phyloP scores from a whole-genome alignment of 2,888 invertebrate species.

The Cetonia aurata region DNA sequence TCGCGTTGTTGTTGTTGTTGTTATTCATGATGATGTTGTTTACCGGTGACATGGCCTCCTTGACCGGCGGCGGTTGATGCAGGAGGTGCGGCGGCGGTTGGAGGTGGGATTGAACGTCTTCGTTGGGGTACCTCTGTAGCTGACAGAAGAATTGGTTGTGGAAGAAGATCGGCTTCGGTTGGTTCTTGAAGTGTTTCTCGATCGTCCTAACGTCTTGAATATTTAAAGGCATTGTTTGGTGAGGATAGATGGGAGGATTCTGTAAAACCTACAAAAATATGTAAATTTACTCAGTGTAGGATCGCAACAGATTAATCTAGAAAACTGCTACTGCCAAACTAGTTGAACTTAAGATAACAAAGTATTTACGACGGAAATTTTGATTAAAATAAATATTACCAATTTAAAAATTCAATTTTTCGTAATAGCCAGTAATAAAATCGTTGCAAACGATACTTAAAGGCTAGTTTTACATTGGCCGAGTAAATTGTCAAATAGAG shows the following conservation, averaged over 20 bases:
- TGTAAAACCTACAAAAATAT: slow-evolving; percentile 48
- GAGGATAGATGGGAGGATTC: slow-evolving; percentile 46
- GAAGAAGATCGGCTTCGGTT: slow-evolving; percentile 46
- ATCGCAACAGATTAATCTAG: too few relatives aligned
- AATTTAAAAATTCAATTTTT: too few relatives aligned
- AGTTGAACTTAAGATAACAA: too few relatives aligned
- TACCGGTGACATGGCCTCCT: neutral
- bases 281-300: too few relatives aligned
- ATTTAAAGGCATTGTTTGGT: slow-evolving; percentile 61
- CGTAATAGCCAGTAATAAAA: too few relatives aligned
- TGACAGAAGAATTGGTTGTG: slow-evolving; percentile 26
- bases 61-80: slow-evolving; percentile 10
- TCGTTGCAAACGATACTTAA: too few relatives aligned
- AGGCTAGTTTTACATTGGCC: too few relatives aligned
- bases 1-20: slow-evolving; percentile 2
- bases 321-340: too few relatives aligned
- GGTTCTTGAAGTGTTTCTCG: slow-evolving; percentile 67
- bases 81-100: neutral
- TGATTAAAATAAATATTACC: too few relatives aligned
- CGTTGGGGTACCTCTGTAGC: slow-evolving; percentile 20
- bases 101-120: slow-evolving; percentile 6
- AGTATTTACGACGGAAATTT: too few relatives aligned
- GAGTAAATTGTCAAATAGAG: too few relatives aligned
- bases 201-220: slow-evolving; percentile 68
- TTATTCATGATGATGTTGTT: neutral